phyloP scores from a whole-genome alignment of 2,888 invertebrate species.

The Cryptocheilus praepositus region DNA sequence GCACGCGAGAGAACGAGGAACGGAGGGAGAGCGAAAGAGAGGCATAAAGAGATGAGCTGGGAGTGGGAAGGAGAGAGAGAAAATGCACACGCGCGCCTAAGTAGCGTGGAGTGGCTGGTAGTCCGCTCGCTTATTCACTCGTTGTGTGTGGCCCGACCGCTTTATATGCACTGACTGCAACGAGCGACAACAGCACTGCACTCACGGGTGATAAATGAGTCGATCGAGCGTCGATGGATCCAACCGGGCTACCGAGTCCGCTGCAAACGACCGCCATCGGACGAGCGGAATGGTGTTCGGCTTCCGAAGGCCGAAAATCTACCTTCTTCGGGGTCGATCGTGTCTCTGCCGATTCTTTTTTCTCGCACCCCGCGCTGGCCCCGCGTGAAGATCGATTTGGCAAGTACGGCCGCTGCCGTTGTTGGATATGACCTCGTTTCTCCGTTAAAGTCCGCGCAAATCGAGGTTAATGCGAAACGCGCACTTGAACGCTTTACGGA shows the following conservation, averaged over 20 bases:
- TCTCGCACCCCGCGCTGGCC: too few relatives aligned
- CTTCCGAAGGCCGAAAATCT: slow-evolving; percentile 26
- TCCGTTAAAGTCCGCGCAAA: too few relatives aligned
- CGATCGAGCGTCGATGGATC: slow-evolving; percentile 58
- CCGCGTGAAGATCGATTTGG: too few relatives aligned
- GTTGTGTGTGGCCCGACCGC: slow-evolving; percentile 45
- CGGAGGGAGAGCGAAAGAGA: neutral
- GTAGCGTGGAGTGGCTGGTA: slow-evolving; percentile 24
- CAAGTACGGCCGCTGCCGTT: too few relatives aligned
- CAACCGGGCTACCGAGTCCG: slow-evolving; percentile 32
- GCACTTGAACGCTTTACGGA: slow-evolving; percentile 25
- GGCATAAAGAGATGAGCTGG: too few relatives aligned
- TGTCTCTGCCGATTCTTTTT: too few relatives aligned
- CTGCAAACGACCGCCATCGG: slow-evolving; percentile 34
- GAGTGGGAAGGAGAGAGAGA: neutral
- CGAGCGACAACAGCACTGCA: slow-evolving; percentile 47
- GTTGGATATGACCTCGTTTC: too few relatives aligned
- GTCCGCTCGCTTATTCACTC: slow-evolving; percentile 31
- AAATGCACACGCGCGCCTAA: neutral
- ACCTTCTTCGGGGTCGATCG: slow-evolving; percentile 22
- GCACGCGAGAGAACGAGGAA: neutral
- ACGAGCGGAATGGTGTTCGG: slow-evolving; percentile 21
- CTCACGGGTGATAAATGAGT: slow-evolving; percentile 60
- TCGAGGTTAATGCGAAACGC: too few relatives aligned
- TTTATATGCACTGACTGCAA: slow-evolving; percentile 46